These are phyloP conservation scores for Alauda arvensis DNA, from an alignment of 2,797 vertebrate genomes.

Conservation along the genomic window DNA sequence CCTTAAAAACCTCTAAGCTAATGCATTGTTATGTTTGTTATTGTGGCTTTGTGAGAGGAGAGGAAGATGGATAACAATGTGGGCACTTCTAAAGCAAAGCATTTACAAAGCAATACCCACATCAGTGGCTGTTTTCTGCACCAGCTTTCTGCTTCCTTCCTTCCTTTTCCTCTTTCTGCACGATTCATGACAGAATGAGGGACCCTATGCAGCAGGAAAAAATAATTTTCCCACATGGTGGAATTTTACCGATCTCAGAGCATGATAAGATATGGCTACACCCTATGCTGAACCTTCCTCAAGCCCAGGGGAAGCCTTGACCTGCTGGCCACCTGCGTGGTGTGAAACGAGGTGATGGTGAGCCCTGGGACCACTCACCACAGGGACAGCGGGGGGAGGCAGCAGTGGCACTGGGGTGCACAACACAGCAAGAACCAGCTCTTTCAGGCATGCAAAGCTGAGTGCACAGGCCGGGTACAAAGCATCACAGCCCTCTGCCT, in stretches of 20 bases:
- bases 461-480: background rate
- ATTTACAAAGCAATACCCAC: background rate
- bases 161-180: background rate
- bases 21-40: constrained; percentile 6
- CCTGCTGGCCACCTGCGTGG: background rate
- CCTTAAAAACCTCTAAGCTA: constrained; percentile 21
- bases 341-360: fast-evolving
- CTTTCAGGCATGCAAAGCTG: background rate
- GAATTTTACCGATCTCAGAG: background rate
- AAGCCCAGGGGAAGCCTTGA: background rate
- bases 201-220: background rate
- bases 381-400: background rate
- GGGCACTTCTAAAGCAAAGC: background rate
- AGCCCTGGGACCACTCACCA: background rate
- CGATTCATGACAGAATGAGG: background rate
- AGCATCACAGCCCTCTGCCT: background rate
- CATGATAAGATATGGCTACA: background rate
- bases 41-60: constrained; percentile 4
- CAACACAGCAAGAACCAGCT: background rate
- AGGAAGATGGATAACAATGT: background rate
- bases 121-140: background rate
- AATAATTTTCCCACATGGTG: background rate
- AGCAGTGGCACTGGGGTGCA: background rate
- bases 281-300: background rate
- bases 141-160: background rate